Evolutionary conservation across 2,797 vertebrate species (phyloP), one percentile per base, ranked within the genome.

Genomic region (Sebastes hubbsi): DNA sequence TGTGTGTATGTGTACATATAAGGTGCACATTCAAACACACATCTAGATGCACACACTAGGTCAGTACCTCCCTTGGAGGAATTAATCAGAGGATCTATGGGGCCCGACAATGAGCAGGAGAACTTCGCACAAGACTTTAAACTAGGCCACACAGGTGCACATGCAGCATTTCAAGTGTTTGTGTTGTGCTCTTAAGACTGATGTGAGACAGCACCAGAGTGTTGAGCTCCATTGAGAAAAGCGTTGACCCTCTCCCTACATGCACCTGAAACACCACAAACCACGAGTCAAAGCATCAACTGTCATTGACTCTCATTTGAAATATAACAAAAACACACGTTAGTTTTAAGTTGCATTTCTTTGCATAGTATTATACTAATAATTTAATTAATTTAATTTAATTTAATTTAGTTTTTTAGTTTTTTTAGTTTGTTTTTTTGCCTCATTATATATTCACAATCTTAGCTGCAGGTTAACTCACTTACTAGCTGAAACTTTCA

Each of bases 81-180:
- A 83, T 83, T 68, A 64, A 64, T 82, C 46, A 78, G 16, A 59
- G 55, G 64, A 69, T 81, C 65, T 46, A 49, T 60, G 30, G 30
- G 32, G 36, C 56, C 20, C 60, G 20, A 59, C 66, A 4, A 54
- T 32, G 61, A 75, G 61, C 18, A 54, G 10, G 14, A 55, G 27
- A 22, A 49, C 24, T 49, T 60, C 25, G 4, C 25, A 60, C 38
- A 38, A 54, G 66, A 22, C 12, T 42, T 76, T 70, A 20, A 87
- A 71, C 34, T 63, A 52, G 24, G 30, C 36, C 27, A 30, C 27
- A 54, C 13, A 46, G 25, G 36, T 55, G 5, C 22, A 58, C 42
- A 25, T 18, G 24, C 54, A 30, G 20, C 67, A 36, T 69, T 27
- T 70, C 14, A 65, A 61, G 66, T 71, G 52, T 49, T 49, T 49